phyloP scores from a whole-genome alignment of 2,797 vertebrate species.

The Acridotheres tristis region DNA sequence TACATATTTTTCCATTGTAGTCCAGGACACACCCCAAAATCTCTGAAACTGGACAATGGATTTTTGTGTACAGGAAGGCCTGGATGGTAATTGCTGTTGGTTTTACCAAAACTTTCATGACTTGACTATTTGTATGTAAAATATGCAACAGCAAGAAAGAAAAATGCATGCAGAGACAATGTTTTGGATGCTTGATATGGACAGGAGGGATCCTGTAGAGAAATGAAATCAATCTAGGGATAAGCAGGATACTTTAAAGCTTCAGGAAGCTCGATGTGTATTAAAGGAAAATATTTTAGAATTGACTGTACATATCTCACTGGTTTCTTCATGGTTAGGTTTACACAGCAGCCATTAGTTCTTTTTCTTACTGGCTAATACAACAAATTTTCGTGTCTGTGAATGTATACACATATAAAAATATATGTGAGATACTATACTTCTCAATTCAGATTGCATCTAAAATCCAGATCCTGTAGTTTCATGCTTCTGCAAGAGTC shows the following conservation, averaged over 20 bases:
- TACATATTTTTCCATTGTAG: too few relatives aligned
- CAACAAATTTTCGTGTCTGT: not conserved
- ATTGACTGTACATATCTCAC: not conserved
- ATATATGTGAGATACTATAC: not conserved
- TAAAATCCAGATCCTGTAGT: not conserved
- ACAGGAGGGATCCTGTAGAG: not conserved
- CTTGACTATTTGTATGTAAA: conserved; percentile 1
- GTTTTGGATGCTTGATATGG: not conserved
- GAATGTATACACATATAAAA: not conserved
- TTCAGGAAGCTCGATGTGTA: not conserved
- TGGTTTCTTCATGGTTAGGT: not conserved
- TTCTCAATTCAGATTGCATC: not conserved
- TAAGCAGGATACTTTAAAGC: not conserved
- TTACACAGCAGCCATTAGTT: not conserved
- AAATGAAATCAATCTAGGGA: not conserved
- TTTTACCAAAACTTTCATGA: not conserved
- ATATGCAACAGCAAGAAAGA: not conserved
- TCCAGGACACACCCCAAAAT: not conserved
- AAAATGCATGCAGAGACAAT: not conserved
- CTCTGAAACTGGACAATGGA: not conserved
- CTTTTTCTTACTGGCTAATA: not conserved
- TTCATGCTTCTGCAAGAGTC: not conserved
- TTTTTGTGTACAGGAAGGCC: not conserved
- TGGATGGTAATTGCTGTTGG: not conserved
- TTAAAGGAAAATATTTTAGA: not conserved